Conservation (phyloP, 64 coral and sea anemone species). For the Montipora efflorescens region DNA sequence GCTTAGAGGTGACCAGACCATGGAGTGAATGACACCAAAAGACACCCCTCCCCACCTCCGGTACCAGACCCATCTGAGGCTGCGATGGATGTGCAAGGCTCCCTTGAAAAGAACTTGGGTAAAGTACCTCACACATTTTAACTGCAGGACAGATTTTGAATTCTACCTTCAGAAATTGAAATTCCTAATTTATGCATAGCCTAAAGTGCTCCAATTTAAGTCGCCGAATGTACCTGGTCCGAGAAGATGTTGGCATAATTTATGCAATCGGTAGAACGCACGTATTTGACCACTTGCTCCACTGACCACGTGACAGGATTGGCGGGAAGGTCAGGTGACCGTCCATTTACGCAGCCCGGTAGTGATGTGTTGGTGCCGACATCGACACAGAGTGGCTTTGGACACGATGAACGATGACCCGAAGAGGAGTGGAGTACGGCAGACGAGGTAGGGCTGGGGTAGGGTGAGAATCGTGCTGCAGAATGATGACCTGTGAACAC, state of each 20-base stretch:
- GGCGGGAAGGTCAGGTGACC: constrained; percentile 84
- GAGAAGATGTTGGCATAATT: constrained; percentile 88
- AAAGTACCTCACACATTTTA: no score
- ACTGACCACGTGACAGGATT: constrained; percentile 90
- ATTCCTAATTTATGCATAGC: background rate
- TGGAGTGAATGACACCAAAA: no score
- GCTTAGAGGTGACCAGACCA: no score
- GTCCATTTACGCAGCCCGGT: constrained; percentile 89
- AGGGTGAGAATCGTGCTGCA: constrained; percentile 44
- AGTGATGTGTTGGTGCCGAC: constrained; percentile 96
- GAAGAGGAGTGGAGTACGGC: constrained; percentile 41
- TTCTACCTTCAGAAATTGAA: background rate
- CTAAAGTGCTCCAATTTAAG: background rate
- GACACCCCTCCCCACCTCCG: no score
- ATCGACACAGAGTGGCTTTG: constrained; percentile 59
- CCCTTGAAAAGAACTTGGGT: no score
- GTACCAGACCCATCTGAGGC: no score
- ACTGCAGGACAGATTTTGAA: no score
- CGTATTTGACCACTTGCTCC: constrained; percentile 88
- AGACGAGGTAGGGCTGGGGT: constrained; percentile 35
- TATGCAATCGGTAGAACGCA: constrained; percentile 88
- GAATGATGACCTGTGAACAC: constrained; percentile 19
- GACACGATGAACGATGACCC: constrained; percentile 30
- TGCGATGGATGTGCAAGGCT: no score
- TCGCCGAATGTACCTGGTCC: constrained; percentile 72